These are phyloP conservation scores for Drosophila dives DNA, from an alignment of 2,888 invertebrate species.

Conservation along the genomic window DNA sequence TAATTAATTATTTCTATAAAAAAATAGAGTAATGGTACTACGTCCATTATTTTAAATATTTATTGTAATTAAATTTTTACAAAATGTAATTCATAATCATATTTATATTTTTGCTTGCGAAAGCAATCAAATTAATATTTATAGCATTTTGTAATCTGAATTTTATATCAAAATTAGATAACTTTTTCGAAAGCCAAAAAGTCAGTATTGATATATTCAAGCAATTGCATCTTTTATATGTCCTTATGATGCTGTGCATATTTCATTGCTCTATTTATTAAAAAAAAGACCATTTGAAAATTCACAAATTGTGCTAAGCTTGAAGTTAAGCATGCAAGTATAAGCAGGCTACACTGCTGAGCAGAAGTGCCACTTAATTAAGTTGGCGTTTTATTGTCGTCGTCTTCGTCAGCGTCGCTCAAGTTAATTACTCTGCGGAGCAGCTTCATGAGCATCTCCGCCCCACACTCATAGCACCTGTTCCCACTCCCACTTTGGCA, in stretches of 20 bases:
- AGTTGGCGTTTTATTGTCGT: slow-evolving; percentile 76
- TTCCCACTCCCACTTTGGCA: slow-evolving; percentile 44
- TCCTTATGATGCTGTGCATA: neutral
- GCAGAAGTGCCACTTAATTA: slow-evolving; percentile 80
- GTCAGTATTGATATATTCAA: neutral
- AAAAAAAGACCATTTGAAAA: slow-evolving; percentile 18
- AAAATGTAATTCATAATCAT: neutral
- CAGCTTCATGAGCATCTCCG: slow-evolving; percentile 20
- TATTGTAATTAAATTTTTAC: neutral
- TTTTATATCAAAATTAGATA: neutral
- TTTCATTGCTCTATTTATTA: slow-evolving; percentile 12
- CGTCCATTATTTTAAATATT: neutral
- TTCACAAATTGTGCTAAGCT: slow-evolving; percentile 41
- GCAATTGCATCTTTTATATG: neutral
- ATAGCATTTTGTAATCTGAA: neutral
- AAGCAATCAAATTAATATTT: neutral
- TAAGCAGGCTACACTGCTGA: slow-evolving; percentile 29
- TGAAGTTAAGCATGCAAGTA: slow-evolving; percentile 15
- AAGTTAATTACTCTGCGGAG: slow-evolving; percentile 75
- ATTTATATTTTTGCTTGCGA: neutral
- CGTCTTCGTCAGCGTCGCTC: slow-evolving; percentile 51
- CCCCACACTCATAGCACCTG: slow-evolving; percentile 5
- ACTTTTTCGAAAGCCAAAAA: neutral
- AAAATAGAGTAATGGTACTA: neutral
- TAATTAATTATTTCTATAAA: neutral